These are phyloP conservation scores for Nomada hirtipes DNA, from an alignment of 2,888 invertebrate genomes.

Conservation along the genomic window DNA sequence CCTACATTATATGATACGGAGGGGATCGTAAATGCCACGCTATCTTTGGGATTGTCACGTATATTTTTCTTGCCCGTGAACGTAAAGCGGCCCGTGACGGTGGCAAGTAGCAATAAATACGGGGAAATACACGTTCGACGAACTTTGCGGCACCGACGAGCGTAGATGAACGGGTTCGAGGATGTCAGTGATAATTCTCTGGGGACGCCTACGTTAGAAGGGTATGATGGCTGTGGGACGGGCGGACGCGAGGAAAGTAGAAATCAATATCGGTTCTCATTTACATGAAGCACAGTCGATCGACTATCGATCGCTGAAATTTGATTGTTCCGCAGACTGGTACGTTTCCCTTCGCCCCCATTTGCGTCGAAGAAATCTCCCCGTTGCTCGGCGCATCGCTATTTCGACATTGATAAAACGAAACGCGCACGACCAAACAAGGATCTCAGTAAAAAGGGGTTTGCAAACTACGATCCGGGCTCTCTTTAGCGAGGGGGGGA, in stretches of 20 bases:
- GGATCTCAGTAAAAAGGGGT: not conserved
- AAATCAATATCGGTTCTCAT: slow-evolving; percentile 27
- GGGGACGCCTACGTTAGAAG: not conserved
- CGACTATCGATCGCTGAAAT: not conserved
- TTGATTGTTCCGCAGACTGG: not conserved
- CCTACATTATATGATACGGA: slow-evolving; percentile 23
- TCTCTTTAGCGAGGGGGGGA: not conserved
- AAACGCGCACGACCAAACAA: not conserved
- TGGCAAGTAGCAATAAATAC: slow-evolving; percentile 16
- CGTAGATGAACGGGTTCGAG: not conserved
- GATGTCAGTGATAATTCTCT: not conserved
- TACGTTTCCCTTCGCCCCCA: not conserved
- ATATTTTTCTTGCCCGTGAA: not conserved
- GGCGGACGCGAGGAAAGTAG: not conserved
- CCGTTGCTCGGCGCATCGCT: not conserved
- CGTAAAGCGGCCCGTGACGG: not conserved
- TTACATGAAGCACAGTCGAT: slow-evolving; percentile 18
- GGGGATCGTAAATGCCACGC: slow-evolving; percentile 10
- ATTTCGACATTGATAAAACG: not conserved
- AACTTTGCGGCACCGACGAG: not conserved
- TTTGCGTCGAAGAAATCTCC: not conserved
- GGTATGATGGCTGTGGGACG: not conserved
- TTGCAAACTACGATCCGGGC: too few relatives aligned
- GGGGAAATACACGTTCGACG: not conserved
- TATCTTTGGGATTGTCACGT: not conserved